These are phyloP conservation scores for Ylistrum balloti DNA, from an alignment of 1,140 invertebrate genomes.

Conservation along the genomic window DNA sequence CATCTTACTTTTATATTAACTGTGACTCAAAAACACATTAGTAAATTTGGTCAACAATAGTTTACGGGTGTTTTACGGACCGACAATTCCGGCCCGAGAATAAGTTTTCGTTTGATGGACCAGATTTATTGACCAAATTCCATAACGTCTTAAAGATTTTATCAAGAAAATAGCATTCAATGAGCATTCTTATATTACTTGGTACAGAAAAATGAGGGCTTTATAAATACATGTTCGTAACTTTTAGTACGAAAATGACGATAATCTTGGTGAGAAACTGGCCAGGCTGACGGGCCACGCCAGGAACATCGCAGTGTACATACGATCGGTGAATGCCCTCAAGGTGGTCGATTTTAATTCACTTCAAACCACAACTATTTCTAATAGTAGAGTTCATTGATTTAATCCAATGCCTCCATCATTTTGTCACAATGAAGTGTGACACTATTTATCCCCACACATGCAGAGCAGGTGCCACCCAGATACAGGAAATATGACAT, in stretches of 20 bases:
- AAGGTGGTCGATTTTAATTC: constrained; percentile 2
- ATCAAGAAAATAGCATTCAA: constrained; percentile 13
- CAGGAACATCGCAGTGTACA: background rate
- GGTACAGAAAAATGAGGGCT: background rate
- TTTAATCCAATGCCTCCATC: background rate
- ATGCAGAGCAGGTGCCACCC: background rate
- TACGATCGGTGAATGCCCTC: background rate
- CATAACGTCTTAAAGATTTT: background rate
- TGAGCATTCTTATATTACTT: constrained; percentile 19
- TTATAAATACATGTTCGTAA: constrained; percentile 6
- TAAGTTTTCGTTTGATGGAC: constrained; percentile 33
- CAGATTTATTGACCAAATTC: constrained; percentile 17
- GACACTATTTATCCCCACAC: background rate
- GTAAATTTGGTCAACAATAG: constrained; percentile 31
- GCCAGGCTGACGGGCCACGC: background rate
- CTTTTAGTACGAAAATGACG: background rate
- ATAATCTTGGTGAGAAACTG: background rate
- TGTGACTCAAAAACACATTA: constrained; percentile 16
- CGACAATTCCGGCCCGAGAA: constrained; percentile 1
- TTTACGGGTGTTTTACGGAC: constrained; percentile 23
- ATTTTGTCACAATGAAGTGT: background rate
- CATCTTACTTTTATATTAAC: constrained; percentile 6
- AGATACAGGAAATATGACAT: too few relatives aligned
- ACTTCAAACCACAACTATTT: background rate
- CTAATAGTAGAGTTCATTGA: background rate